phyloP scores from a whole-genome alignment of 2,113 vertebrate genomes.

The Takifugu flavidus region DNA sequence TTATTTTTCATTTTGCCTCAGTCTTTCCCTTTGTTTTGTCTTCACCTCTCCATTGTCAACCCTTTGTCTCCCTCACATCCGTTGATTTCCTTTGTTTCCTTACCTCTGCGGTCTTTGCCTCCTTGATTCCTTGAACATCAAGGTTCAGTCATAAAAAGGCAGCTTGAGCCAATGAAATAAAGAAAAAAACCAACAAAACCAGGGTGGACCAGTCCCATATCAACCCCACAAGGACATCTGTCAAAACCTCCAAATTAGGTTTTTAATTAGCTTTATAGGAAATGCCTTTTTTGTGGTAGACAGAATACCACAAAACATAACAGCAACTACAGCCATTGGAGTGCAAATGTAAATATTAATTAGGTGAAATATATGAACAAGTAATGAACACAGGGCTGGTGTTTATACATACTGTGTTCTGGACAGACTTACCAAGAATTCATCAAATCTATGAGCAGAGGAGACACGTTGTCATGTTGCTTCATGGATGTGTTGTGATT shows the following conservation, averaged over 20 bases:
- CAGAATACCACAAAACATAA: constrained; percentile 36
- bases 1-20: constrained; percentile 49
- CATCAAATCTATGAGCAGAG: constrained; percentile 60
- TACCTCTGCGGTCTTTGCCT: constrained; percentile 21
- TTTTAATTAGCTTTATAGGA: constrained; percentile 31
- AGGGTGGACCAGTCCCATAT: constrained; percentile 33
- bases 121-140: constrained; percentile 45
- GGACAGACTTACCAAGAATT: constrained; percentile 53
- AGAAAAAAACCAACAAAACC: constrained; percentile 48
- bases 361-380: neutral
- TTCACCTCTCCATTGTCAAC: constrained; percentile 37
- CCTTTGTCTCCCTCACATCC: constrained; percentile 44
- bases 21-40: constrained; percentile 63
- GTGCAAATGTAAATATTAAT: constrained; percentile 6
- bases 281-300: constrained; percentile 36
- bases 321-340: constrained; percentile 9
- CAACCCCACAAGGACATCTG: constrained; percentile 38
- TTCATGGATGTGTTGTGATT: constrained; percentile 62
- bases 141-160: constrained; percentile 32
- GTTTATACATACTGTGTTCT: constrained; percentile 54
- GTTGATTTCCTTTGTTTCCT: constrained; percentile 27
- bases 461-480: constrained; percentile 67
- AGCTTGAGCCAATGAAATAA: constrained; percentile 42
- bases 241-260: constrained; percentile 53
- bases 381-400: constrained; percentile 21